Evolutionary conservation across 2,888 invertebrate species (phyloP), one percentile per base, ranked within the genome.

Genomic region (Muschampia staudingeri): DNA sequence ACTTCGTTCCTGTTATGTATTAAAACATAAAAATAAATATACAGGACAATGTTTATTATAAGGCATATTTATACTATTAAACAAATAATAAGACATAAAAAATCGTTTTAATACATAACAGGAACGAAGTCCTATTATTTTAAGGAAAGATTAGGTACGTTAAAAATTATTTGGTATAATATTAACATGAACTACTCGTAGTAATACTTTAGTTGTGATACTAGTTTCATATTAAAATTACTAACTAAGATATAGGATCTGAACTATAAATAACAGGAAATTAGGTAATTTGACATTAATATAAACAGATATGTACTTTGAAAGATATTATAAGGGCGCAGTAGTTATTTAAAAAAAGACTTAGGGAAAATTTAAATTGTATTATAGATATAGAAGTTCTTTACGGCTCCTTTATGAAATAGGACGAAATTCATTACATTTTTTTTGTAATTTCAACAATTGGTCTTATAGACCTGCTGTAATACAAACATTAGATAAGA

Each of bases 301-400:
- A 89, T 91, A 91, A 93, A 94, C 93, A 94, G 95, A 95, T 95
- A 95, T 95, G 95, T 95, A 92, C 91, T 92, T 93, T 91, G 91
- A 94, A 93, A 92, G 91, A 93, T 94, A 93, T 80, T 79, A 8
- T 72, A 75, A 67, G 71, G 80, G 69, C 75, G 75, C 80, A 80
- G 67, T 72, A 52, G 30, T 42, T 88, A 90, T 88, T 89, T 89
- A 91, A 88, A 88, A 88, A 48, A 48, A 78, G 44, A 78, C 37
- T 52, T 72, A 78, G 69, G 61, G 37, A 40, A 65, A 65, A 69
- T 75, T 61, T 69, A 65, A 48, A 82, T 69, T 72, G 40, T 67
- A 37, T 8, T 80, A 80, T 67, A 69, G 70, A 76, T 25, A 25
- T 25, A 25, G 25, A 25, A 75, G n/a, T 73, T 34, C 5, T 34